These are phyloP conservation scores for Solenopsis invicta DNA, from an alignment of 1,140 invertebrate species.

Conservation along the genomic window DNA sequence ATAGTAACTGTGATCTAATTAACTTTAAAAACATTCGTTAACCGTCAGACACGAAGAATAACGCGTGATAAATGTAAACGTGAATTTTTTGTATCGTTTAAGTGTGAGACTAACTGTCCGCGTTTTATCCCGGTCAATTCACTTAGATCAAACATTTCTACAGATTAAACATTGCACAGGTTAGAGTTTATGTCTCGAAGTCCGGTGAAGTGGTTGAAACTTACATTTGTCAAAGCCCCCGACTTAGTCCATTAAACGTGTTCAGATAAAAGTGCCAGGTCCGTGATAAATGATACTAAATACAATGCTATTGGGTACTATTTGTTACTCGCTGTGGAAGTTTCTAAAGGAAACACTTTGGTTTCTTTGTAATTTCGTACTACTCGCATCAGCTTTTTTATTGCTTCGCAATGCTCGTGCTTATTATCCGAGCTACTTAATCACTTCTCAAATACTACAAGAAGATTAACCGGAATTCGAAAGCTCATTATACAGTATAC, in stretches of 20 bases:
- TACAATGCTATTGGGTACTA: conserved; percentile 41
- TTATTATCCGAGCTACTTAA: conserved; percentile 21
- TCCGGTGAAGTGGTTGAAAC: conserved; percentile 25
- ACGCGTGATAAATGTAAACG: no score
- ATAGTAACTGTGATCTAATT: not conserved
- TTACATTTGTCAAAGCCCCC: conserved; percentile 56
- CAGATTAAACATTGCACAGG: conserved; percentile 48
- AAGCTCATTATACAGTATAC: not conserved
- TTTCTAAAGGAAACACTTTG: conserved; percentile 25
- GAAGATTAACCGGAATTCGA: conserved; percentile 13
- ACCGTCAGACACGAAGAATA: not conserved
- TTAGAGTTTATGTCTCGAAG: conserved; percentile 15
- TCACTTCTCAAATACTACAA: conserved; percentile 12
- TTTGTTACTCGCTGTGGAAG: conserved; percentile 34
- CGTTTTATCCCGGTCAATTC: conserved; percentile 6
- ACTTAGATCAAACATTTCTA: conserved; percentile 43
- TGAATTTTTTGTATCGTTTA: no score
- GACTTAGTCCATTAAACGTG: conserved; percentile 55
- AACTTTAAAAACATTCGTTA: not conserved
- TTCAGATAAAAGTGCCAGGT: conserved; percentile 54
- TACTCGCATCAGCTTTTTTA: conserved; percentile 21
- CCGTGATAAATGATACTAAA: conserved; percentile 60
- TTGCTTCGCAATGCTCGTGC: not conserved
- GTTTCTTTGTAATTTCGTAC: conserved; percentile 51
- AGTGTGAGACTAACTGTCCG: not conserved